Base-by-base conservation (phyloP, 2,888 invertebrate species). In the Nymphalis c-album region DNA sequence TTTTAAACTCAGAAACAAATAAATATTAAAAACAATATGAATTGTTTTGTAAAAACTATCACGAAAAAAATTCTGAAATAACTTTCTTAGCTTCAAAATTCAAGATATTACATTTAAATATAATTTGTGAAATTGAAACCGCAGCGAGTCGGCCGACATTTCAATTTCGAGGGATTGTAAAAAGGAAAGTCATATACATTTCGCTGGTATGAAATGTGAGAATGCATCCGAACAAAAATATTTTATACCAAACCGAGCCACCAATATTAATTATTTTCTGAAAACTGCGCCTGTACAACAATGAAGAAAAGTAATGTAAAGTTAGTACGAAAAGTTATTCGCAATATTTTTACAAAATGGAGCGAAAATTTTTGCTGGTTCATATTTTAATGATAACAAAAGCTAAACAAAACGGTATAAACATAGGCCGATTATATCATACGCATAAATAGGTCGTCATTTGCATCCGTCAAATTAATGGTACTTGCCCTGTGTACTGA, bases 401-500 rank as follows among this genome's bases (percentile, higher is more conserved):
- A 35, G 16, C 7, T 22, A 47, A 51, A 61, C 31, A 70, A 26
- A 60, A 46, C 50, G 51, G 7, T 31, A 26, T 60, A 45, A 58
- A 67, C 62, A 55, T 16, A 47, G 60, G 62, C 26, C 65, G 57
- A 63, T 69, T 70, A 69, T 61, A 60, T 61, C 66, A 63, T 69
- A 59, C 53, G 47, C 45, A 53, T 68, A 73, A 69, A 72, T 74
- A 71, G 74, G 69, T 70, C 68, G 68, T 66, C 63, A 73, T 73
- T 74, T 71, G 66, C 73, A 72, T 73, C 77, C 80, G 84, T 83
- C 84, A 81, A 75, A 80, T 78, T 82, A 82, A 84, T 84, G 81
- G 79, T 80, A 78, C 80, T 81, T 78, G 77, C 77, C 76, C 59
- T 61, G 64, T 53, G 63, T 59, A 59, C 63, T 46, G 67, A 63